Conservation (phyloP, 2,797 vertebrate species). For the Triplophysa bombifrons region DNA sequence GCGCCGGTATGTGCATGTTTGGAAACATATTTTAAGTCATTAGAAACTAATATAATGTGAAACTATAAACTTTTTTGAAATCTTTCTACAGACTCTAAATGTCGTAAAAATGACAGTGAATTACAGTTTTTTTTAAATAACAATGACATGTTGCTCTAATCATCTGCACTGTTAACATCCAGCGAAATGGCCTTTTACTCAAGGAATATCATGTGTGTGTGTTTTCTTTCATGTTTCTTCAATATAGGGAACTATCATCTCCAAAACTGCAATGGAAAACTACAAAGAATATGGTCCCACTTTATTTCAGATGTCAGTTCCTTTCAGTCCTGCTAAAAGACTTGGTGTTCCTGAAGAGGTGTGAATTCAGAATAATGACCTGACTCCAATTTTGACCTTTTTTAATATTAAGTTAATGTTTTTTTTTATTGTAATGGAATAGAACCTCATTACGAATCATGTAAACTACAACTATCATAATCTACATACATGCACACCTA, state of each 20-base stretch:
- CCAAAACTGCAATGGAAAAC: conserved; percentile 86
- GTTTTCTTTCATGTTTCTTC: conserved; percentile 33
- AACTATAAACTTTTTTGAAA: background rate
- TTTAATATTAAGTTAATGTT: background rate
- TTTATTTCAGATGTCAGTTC: conserved; percentile 68
- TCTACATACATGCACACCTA: background rate
- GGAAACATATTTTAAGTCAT: background rate
- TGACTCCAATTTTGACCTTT: background rate
- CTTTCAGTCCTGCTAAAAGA: conserved; percentile 83
- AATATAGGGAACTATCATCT: conserved; percentile 86
- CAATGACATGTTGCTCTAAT: background rate
- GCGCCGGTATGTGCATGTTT: conserved; percentile 81
- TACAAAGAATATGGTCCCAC: conserved; percentile 76
- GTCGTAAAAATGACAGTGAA: too few species aligned
- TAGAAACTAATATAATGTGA: too few species aligned
- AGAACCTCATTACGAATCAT: background rate
- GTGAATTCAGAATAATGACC: background rate
- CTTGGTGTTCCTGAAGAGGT: conserved; percentile 89
- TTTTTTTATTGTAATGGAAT: background rate
- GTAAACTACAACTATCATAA: background rate
- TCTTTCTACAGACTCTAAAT: background rate
- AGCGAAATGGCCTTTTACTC: background rate
- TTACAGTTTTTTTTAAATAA: too few species aligned
- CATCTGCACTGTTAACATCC: background rate
- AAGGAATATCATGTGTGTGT: background rate